A percentile compares a stretch with the other conserved stretches of the same genome.
Evolutionary conservation across 2,797 vertebrate genomes (phyloP).

Genomic region (Pseudochaenichthys georgianus): DNA sequence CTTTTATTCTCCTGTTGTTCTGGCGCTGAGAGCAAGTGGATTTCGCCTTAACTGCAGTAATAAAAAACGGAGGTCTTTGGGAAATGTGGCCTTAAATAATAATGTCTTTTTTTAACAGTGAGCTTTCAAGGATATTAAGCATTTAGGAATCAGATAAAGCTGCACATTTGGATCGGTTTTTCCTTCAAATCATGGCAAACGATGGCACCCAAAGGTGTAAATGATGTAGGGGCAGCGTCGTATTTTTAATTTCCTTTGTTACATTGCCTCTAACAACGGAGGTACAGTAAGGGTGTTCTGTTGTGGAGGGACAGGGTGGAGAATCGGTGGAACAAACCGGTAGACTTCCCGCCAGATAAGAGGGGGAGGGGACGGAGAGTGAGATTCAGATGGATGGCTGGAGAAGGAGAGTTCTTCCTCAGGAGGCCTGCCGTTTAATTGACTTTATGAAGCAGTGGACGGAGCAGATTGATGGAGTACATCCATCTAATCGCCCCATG

Average conservation of each 20-base stretch:
- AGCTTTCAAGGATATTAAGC: background rate
- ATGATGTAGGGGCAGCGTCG: conserved; percentile 10
- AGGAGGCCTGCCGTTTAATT: conserved; percentile 73
- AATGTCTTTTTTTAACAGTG: background rate
- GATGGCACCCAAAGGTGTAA: conserved; percentile 12
- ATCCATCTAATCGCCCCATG: conserved; percentile 69
- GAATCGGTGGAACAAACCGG: conserved; percentile 42
- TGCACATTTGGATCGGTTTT: background rate
- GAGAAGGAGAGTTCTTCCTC: conserved; percentile 52
- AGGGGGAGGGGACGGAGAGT: conserved; percentile 24
- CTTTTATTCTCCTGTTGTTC: conserved; percentile 37
- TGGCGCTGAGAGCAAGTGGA: conserved; percentile 8
- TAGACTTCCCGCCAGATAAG: conserved; percentile 58
- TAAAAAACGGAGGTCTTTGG: conserved; percentile 7
- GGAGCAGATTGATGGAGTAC: conserved; percentile 75
- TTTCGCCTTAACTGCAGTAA: conserved; percentile 17
- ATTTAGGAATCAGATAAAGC: conserved; percentile 8
- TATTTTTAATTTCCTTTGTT: conserved; percentile 43
- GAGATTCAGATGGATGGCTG: conserved; percentile 62
- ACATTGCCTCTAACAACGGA: conserved; percentile 20
- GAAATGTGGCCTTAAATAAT: conserved; percentile 7
- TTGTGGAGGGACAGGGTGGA: conserved; percentile 17
- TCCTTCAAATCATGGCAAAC: background rate
- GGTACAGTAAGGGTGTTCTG: background rate
- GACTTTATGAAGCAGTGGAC: conserved; percentile 78